phyloP scores from a whole-genome alignment of 2,113 vertebrate species.

The Cromileptes altivelis region DNA sequence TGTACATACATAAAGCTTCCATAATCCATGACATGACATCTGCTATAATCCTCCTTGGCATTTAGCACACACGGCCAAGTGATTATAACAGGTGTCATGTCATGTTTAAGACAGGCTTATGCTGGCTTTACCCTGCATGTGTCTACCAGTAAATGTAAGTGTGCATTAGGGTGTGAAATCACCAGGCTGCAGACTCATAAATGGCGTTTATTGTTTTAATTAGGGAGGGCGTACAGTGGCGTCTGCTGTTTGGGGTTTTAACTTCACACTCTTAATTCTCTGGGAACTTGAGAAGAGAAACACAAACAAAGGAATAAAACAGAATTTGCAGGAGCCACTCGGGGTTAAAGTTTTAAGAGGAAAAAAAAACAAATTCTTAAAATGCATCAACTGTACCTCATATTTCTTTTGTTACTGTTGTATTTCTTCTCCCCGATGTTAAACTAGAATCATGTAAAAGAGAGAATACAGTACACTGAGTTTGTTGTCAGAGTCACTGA shows the following conservation, averaged over 20 bases:
- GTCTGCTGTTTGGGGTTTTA: conserved; percentile 36
- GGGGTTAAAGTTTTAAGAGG: conserved; percentile 15
- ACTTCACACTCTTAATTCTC: conserved; percentile 13
- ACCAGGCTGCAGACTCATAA: conserved; percentile 51
- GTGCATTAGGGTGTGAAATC: conserved; percentile 56
- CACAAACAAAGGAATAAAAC: conserved; percentile 3
- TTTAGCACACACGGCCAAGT: conserved; percentile 61
- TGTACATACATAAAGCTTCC: conserved; percentile 48
- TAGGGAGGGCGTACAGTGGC: conserved; percentile 32
- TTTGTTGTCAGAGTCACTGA: conserved; percentile 39
- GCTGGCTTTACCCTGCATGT: conserved; percentile 53
- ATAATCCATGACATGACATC: conserved; percentile 74
- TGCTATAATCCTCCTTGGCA: conserved; percentile 74
- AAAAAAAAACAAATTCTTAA: neutral
- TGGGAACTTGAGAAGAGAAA: conserved; percentile 14
- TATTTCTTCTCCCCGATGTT: neutral
- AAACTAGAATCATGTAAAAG: conserved; percentile 33
- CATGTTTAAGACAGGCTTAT: conserved; percentile 74
- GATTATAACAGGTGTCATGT: conserved; percentile 80
- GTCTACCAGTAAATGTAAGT: conserved; percentile 32
- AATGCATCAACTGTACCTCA: neutral
- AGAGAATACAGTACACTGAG: conserved; percentile 27
- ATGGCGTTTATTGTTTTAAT: conserved; percentile 69
- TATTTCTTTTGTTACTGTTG: neutral
- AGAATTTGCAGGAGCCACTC: neutral